Evolutionary conservation across 1,140 invertebrate genomes (phyloP), one percentile per base, ranked within the genome.

Genomic region (Laodelphax striatellus): DNA sequence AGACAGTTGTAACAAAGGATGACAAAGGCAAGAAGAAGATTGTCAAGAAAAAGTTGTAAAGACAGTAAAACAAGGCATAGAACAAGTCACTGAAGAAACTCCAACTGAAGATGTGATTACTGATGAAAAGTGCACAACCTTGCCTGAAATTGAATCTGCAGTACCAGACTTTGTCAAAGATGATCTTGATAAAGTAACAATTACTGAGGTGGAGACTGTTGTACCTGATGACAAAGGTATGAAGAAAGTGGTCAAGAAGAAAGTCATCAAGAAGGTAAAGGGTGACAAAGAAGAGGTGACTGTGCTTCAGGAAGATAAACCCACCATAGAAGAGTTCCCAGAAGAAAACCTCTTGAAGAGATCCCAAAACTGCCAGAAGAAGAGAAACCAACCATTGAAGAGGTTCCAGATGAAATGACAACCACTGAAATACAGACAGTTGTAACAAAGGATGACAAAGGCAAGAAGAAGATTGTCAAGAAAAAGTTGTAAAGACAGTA

Each of bases 41-140:
- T 63, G 68, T 16, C 63, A 63, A 64, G 13, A 71, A 73, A 52
- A 71, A 43, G 65, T 16, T 46, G 62, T 24, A 57, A 67, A 53
- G 67, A 57, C 24, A 11, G 50, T 63, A 13, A 62, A 58, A 41
- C 62, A 60, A 16, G 65, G 60, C 14, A 59, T 61, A 52, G 65
- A 67, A 57, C 42, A 38, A 4, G 58, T 65, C 4, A n/a, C 28
- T 17, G 21, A 50, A 10, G 16, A 67, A 54, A 61, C 42, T 3
- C 64, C 62, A 8, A 19, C n/a, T 31, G 58, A 62, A 59, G 58
- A 53, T 22, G 53, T 53, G 22, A 19, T 55, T n/a, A 9, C 52
- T 44, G 61, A 62, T 10, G 56, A 62, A 50, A 57, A 56, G 21
- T 63, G 66, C 60, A 64, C 63, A 61, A 57, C 8, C 55, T 55